phyloP scores from a whole-genome alignment of 2,113 vertebrate species.

The Chaetodon trifascialis region DNA sequence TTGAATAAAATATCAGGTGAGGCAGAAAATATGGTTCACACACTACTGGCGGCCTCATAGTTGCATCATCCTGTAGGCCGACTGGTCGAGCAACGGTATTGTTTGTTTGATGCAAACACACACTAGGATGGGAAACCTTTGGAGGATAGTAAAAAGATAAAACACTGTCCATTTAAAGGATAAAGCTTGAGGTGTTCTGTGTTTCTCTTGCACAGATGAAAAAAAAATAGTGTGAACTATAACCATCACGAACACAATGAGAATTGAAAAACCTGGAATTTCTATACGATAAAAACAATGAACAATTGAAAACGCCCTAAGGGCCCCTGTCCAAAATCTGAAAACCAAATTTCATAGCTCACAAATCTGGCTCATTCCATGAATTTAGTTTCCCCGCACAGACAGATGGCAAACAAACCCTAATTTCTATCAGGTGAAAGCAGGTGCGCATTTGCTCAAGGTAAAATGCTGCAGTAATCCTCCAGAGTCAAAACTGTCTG shows the following conservation, averaged over 20 bases:
- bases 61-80: conserved; percentile 31
- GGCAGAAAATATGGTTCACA: conserved; percentile 3
- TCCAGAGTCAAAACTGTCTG: conserved; percentile 58
- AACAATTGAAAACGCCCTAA: not conserved
- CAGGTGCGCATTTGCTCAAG: conserved; percentile 25
- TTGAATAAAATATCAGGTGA: conserved; percentile 63
- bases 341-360: not conserved
- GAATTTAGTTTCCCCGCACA: not conserved
- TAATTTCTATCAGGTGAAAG: conserved; percentile 19
- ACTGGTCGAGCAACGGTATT: not conserved
- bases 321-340: not conserved
- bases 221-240: not conserved
- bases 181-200: not conserved
- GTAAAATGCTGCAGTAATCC: conserved; percentile 41
- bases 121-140: not conserved
- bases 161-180: not conserved
- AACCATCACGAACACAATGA: not conserved
- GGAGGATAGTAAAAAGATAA: not conserved
- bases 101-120: conserved; percentile 27
- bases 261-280: not conserved
- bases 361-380: not conserved
- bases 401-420: conserved; percentile 39
- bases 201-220: not conserved
- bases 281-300: not conserved
- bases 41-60: conserved; percentile 33